Conservation (phyloP, 2,888 invertebrate species). For the Tipula confusa region DNA sequence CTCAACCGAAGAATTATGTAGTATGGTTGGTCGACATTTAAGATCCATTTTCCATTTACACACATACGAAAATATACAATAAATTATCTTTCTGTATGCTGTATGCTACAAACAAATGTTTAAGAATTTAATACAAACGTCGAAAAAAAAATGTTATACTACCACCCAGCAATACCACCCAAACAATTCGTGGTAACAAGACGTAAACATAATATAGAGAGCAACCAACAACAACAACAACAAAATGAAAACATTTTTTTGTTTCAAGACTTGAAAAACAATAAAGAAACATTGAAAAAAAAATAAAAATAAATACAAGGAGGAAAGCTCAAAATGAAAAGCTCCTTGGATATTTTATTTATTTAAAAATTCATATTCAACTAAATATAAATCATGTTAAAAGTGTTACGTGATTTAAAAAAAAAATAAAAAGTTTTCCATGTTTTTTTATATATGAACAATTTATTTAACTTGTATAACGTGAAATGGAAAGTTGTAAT, state of each 20-base stretch:
- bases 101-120: neutral
- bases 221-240: neutral
- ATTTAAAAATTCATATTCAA: neutral
- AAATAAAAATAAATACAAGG: neutral
- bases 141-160: neutral
- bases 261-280: neutral
- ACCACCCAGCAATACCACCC: too few species aligned
- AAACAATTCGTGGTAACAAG: neutral
- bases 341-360: neutral
- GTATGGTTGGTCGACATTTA: neutral
- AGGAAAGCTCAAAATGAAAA: constrained; percentile 25
- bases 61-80: neutral
- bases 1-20: neutral
- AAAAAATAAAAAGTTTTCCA: neutral
- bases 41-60: neutral
- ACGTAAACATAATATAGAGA: neutral
- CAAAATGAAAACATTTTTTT: neutral
- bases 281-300: neutral
- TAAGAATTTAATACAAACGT: neutral
- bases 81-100: neutral
- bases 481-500: neutral
- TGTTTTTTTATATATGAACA: neutral
- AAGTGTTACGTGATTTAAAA: constrained; percentile 20
- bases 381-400: constrained; percentile 25
- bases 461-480: neutral